phyloP scores from a whole-genome alignment of 1,140 invertebrate species.

The Arctopsyche grandis region DNA sequence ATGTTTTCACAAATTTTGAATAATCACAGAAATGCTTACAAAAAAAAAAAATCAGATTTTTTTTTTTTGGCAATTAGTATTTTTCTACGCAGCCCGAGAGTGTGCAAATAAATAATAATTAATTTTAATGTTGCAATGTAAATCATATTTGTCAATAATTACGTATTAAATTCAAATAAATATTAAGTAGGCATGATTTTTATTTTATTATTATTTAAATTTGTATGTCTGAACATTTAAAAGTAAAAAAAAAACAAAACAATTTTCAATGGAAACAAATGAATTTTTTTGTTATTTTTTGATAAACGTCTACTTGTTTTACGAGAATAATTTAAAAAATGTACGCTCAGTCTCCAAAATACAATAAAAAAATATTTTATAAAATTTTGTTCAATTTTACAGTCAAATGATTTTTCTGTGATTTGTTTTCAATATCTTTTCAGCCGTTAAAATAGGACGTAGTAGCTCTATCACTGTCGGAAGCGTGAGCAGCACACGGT shows the following conservation, averaged over 20 bases:
- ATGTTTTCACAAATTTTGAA: slow-evolving; percentile 3
- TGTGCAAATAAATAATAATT: slow-evolving; percentile 2
- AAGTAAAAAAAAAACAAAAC: no score
- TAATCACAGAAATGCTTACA: slow-evolving; percentile 18
- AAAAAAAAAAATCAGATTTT: background rate
- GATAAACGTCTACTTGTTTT: background rate
- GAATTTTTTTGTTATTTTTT: background rate
- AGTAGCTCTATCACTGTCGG: slow-evolving; percentile 3
- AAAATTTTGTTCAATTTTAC: slow-evolving; percentile 23
- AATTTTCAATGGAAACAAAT: no score
- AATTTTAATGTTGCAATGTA: no score
- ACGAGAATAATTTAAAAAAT: background rate
- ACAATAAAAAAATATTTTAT: slow-evolving; percentile 24
- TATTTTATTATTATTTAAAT: no score
- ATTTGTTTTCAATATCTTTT: background rate
- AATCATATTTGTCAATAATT: no score
- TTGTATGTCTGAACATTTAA: background rate
- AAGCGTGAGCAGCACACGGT: slow-evolving; percentile 5
- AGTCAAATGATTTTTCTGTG: background rate
- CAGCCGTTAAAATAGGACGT: background rate
- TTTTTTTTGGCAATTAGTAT: slow-evolving; percentile 5
- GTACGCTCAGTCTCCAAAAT: slow-evolving; percentile 20
- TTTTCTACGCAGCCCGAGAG: background rate
- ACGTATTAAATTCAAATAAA: no score
- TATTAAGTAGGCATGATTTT: no score